Evolutionary conservation across 2,888 invertebrate species (phyloP).

Genomic region (Drosophila nigritarsus): DNA sequence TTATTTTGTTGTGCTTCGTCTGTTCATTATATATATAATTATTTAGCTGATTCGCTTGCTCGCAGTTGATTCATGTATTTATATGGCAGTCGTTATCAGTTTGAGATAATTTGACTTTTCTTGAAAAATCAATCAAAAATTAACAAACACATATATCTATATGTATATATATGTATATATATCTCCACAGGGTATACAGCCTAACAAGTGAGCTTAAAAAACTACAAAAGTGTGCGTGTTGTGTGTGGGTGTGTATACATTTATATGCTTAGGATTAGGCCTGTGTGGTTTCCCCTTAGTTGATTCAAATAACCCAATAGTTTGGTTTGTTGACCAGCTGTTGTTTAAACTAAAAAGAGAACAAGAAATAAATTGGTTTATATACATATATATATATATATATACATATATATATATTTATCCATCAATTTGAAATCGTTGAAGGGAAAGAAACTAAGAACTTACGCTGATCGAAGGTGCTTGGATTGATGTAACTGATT

Average conservation of each 20-base stretch:
- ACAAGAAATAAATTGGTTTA: background rate
- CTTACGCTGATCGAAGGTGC: constrained; percentile 94
- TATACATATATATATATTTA: too few species aligned
- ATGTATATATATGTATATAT: constrained; percentile 10
- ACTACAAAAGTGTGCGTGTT: constrained; percentile 25
- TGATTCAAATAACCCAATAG: constrained; percentile 37
- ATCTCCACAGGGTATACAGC: constrained; percentile 35
- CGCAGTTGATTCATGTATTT: constrained; percentile 39
- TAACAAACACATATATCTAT: constrained; percentile 48
- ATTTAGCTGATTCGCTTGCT: constrained; percentile 19
- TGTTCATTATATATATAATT: constrained; percentile 25
- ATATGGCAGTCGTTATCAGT: constrained; percentile 74
- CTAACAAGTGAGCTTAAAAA: constrained; percentile 34
- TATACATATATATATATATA: too few species aligned
- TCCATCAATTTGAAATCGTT: too few species aligned
- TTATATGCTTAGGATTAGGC: constrained; percentile 49
- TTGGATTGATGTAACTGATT: constrained; percentile 94
- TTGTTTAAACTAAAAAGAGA: constrained; percentile 57
- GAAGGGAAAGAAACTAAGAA: constrained; percentile 4
- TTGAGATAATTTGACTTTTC: constrained; percentile 73
- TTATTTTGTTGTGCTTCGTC: constrained; percentile 17
- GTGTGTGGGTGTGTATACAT: constrained; percentile 11
- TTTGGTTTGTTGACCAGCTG: constrained; percentile 49
- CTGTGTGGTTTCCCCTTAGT: constrained; percentile 50
- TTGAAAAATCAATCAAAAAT: constrained; percentile 54